Evolutionary conservation across 2,797 vertebrate genomes (phyloP).

Genomic region (Dipus sagitta): DNA sequence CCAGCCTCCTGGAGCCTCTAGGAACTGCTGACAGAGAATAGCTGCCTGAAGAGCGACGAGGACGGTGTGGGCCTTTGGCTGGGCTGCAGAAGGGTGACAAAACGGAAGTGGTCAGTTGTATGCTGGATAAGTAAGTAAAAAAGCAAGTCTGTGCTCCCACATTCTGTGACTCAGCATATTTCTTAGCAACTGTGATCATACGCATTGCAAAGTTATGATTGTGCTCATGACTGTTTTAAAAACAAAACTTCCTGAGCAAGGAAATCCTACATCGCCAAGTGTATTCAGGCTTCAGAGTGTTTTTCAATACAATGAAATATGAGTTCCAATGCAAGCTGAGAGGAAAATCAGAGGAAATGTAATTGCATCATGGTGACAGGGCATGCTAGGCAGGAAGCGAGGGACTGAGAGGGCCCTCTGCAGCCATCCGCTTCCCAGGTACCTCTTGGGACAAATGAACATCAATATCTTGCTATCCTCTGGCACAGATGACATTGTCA

Average conservation of each 20-base stretch:
- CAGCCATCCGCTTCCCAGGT: neutral
- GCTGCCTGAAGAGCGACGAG: too few relatives aligned
- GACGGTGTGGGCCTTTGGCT: neutral
- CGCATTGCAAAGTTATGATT: neutral
- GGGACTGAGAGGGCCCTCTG: neutral
- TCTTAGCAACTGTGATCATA: neutral
- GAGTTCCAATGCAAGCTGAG: neutral
- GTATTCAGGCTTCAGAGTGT: neutral
- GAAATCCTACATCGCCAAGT: neutral
- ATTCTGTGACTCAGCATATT: neutral
- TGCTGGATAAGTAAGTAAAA: neutral
- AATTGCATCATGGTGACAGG: neutral
- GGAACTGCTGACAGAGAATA: neutral
- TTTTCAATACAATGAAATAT: neutral
- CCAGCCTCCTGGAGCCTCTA: neutral
- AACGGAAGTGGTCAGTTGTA: neutral
- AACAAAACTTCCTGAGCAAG: conserved; percentile 37
- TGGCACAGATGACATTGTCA: neutral
- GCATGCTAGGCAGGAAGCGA: neutral
- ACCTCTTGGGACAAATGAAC: neutral
- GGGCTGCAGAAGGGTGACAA: neutral
- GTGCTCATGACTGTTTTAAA: neutral
- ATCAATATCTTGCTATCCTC: neutral
- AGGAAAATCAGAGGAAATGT: neutral
- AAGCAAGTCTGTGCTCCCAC: neutral